A percentile compares a stretch with the other conserved stretches of the same genome.
Conservation (phyloP, 2,113 vertebrate species). For the Heliornis fulica region DNA sequence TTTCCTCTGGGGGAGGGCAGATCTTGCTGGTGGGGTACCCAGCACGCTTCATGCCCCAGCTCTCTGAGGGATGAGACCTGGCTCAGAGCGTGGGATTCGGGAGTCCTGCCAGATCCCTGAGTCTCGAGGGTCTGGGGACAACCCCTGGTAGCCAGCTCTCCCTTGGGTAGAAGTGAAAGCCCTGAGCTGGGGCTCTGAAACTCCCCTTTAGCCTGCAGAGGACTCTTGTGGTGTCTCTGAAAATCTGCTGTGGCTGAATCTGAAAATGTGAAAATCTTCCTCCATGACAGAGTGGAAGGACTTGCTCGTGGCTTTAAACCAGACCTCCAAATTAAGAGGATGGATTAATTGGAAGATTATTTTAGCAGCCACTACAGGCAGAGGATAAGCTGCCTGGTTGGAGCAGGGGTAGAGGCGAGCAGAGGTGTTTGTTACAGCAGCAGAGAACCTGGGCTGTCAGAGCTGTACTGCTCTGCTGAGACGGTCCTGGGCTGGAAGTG, state of each 20-base stretch:
- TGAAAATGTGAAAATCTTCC: too few species aligned
- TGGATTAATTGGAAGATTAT: not conserved
- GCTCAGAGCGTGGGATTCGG: accelerated
- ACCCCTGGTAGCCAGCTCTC: not conserved
- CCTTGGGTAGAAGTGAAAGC: not conserved
- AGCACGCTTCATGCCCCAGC: accelerated
- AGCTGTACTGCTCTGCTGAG: not conserved
- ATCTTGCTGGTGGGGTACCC: not conserved
- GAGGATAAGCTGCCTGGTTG: not conserved
- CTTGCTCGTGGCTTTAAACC: not conserved
- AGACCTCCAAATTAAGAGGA: not conserved
- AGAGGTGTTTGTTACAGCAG: not conserved
- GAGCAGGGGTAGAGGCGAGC: not conserved
- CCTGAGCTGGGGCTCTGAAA: not conserved
- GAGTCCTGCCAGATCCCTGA: accelerated
- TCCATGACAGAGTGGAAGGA: too few species aligned
- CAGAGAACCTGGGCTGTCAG: accelerated
- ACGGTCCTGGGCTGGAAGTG: not conserved
- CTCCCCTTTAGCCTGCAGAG: not conserved
- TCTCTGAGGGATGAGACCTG: not conserved
- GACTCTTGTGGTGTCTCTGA: not conserved
- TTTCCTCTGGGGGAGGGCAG: not conserved
- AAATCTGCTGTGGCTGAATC: accelerated
- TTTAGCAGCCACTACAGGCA: not conserved
- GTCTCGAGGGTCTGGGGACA: not conserved